Base-by-base conservation (phyloP, 2,888 invertebrate genomes). In the Callyntrura guangdongensis region DNA sequence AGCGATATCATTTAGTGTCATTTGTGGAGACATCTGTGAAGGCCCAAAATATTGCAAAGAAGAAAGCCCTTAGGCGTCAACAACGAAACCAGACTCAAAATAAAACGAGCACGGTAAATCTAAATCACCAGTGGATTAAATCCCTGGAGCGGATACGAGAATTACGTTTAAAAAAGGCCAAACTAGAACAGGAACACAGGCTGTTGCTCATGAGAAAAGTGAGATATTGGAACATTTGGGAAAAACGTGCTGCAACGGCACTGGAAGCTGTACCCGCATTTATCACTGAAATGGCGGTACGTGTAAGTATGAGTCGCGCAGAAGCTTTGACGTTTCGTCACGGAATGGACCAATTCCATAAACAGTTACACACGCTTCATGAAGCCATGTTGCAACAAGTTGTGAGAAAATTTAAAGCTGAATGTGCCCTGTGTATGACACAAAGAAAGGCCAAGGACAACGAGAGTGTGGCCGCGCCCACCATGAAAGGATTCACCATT, bases 221-320 rank as follows among this genome's bases (percentile, higher is more conserved):
- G 17, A 74, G 74, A 36, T 47, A 77, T 27, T 89, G 89, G 89
- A 45, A 89, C 17, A 14, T 77, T 9, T 89, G 89, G 89, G 89
- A 83, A 56, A 82, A 82, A 20, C 53, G 82, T 9, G 25, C 49
- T 25, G 17, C n/a, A 1, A 9, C 61, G 6, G 81, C 82, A 12
- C 12, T 88, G 1, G 72, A 88, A 17, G 47, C 56, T 0, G 82
- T 88, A 0, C 20, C 45, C 27, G 88, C 82, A 9, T 89, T 83
- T 47, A 25, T 89, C 0, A 36, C 74, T 5, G 72, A 83, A 1
- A 74, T 89, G 49, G 27, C 36, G 9, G 22, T 47, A n/a, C 22
- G 36, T 49, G 84, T 77, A 8, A 61, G 9, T 14, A 89, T 89
- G 89, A 83, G 49, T 0, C 59, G 17, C 53, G n/a, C 49, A 5